phyloP scores from a whole-genome alignment of 2,888 invertebrate species.

The Graphium colonna region DNA sequence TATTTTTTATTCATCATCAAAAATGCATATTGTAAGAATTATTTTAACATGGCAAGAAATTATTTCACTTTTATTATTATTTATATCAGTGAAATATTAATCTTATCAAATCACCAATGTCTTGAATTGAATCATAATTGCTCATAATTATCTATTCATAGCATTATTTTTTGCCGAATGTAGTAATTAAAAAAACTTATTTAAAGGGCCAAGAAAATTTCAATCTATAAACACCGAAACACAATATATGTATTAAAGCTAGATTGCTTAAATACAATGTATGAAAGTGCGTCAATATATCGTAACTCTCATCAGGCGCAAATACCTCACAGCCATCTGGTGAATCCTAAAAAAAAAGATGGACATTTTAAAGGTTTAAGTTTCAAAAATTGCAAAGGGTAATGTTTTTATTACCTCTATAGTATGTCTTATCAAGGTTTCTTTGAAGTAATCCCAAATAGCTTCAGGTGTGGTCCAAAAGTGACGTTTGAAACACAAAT shows the following conservation, averaged over 20 bases:
- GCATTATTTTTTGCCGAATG: no score
- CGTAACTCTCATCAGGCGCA: constrained; percentile 59
- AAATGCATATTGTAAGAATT: no score
- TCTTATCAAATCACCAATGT: no score
- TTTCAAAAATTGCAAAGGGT: no score
- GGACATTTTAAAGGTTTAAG: no score
- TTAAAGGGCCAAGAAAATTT: constrained; percentile 62
- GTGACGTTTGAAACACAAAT: constrained; percentile 59
- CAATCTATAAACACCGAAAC: constrained; percentile 55
- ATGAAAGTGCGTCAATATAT: constrained; percentile 68
- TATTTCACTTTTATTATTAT: no score
- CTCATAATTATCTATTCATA: no score
- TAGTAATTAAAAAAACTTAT: no score
- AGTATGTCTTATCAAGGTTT: constrained; percentile 61
- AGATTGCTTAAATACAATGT: constrained; percentile 59
- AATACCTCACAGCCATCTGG: constrained; percentile 63
- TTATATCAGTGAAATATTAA: no score
- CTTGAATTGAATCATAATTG: no score
- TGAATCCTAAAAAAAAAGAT: constrained; percentile 53
- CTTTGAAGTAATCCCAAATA: constrained; percentile 63
- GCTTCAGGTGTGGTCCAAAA: constrained; percentile 55
- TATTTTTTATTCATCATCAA: no score
- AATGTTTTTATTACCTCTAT: constrained; percentile 47
- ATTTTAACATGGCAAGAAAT: no score
- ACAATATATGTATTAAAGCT: constrained; percentile 61